These are phyloP conservation scores for Troilus luridus DNA, from an alignment of 2,888 invertebrate genomes.

Conservation along the genomic window DNA sequence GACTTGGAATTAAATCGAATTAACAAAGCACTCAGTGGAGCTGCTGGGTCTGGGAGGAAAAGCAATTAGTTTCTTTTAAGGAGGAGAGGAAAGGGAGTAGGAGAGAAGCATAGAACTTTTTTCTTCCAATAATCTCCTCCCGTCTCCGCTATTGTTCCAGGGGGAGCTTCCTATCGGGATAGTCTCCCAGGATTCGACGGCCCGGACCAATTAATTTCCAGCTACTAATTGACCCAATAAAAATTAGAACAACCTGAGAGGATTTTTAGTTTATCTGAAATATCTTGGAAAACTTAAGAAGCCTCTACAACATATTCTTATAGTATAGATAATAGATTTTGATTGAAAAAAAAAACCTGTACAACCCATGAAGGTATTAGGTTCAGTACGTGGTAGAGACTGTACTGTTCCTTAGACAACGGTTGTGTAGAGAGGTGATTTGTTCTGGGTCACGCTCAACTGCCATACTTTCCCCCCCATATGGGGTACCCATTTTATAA, in stretches of 20 bases:
- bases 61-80: conserved; percentile 57
- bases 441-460: no score
- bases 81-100: background rate
- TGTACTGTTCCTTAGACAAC: no score
- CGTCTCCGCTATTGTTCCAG: background rate
- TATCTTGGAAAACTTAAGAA: background rate
- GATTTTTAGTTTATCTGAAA: background rate
- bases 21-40: conserved; percentile 49
- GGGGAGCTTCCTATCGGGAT: background rate
- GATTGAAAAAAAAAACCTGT: no score
- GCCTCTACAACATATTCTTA: no score
- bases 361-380: no score
- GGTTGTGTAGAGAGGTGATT: no score
- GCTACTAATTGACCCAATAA: conserved; percentile 17
- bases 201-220: background rate
- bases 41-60: conserved; percentile 4
- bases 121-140: conserved; percentile 22
- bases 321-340: no score
- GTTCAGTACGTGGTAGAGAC: no score
- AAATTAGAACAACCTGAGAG: background rate
- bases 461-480: no score
- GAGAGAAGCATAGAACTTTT: conserved; percentile 20
- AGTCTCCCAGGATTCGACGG: background rate
- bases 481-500: no score
- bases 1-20: conserved; percentile 53